These are phyloP conservation scores for Epinephelus awoara DNA, from an alignment of 2,797 vertebrate species.

Conservation along the genomic window DNA sequence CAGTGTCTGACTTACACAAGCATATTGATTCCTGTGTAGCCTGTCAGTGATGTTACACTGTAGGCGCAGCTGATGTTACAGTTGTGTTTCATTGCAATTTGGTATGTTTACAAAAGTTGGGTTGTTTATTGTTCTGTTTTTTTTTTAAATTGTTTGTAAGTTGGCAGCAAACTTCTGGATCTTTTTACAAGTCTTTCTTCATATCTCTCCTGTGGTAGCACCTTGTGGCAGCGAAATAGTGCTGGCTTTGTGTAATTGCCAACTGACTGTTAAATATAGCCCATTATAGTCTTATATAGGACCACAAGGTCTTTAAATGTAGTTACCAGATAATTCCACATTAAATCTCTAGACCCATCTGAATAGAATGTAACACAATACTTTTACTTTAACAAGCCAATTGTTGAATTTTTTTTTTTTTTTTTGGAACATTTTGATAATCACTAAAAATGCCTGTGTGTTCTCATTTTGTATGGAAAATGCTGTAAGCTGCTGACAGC, in stretches of 20 bases:
- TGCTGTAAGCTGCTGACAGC: constrained; percentile 40
- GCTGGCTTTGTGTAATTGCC: constrained; percentile 38
- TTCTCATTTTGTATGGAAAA: constrained; percentile 64
- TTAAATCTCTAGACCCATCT: constrained; percentile 29
- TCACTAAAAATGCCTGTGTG: constrained; percentile 32
- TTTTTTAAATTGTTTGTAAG: constrained; percentile 22
- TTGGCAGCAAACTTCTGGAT: constrained; percentile 30
- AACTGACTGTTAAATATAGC: constrained; percentile 34
- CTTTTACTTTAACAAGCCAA: constrained; percentile 61
- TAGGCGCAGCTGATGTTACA: constrained; percentile 50
- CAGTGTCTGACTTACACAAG: constrained; percentile 9
- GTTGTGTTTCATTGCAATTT: constrained; percentile 48
- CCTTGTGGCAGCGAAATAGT: constrained; percentile 14
- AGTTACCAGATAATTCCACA: constrained; percentile 34
- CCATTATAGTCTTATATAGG: constrained; percentile 14
- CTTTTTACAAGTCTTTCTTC: constrained; percentile 43
- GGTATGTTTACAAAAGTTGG: constrained; percentile 73
- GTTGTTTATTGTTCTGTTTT: constrained; percentile 13
- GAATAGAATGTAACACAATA: constrained; percentile 33
- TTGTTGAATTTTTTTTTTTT: constrained; percentile 36
- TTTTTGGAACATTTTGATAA: constrained; percentile 68
- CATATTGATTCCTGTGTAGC: constrained; percentile 29
- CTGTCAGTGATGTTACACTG: constrained; percentile 19
- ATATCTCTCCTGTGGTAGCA: constrained; percentile 30
- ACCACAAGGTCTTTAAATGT: constrained; percentile 36